Base-by-base conservation (phyloP, 2,888 invertebrate species). In the Dorcus hopei region DNA sequence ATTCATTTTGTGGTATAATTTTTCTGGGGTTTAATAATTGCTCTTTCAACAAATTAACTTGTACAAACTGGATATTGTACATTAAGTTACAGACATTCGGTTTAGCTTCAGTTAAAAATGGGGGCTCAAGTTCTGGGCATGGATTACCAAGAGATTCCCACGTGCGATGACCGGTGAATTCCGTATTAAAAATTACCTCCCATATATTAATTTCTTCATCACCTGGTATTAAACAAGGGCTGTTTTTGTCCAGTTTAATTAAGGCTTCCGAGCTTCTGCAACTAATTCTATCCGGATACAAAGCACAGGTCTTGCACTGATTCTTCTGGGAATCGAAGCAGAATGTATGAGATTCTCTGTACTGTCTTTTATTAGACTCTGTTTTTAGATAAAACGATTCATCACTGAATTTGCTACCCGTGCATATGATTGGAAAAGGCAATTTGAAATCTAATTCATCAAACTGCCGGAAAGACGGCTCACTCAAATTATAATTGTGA, bases 91-190 rank as follows among this genome's bases (percentile, higher is more conserved):
- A 70, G 3, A 73, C 68, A n/a, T 70, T 55, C 9, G 71, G 68
- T 6, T 73, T 70, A 3, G 76, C 65, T 68, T 78, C 78, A 1
- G 73, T 71, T 11, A 76, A 60, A 68, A 78, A 78, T 14, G 74
- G 74, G n/a, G 61, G 61, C 64, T 78, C 77, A 56, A 73, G 77
- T 38, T 70, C 70, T 3, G 75, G 71, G 54, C 69, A 71, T 9
- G 71, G 60, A 62, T 69, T 68, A n/a, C 76, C 74, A 65, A 70
- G 72, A 43, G 66, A 67, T 65, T 78, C 78, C 78, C 78, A 78
- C 33, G 69, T 77, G 57, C 69, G 70, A 43, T 71, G 66, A 33
- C 68, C 57, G 49, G 65, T 68, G 38, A 66, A 69, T 43, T 66
- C 62, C 33, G 67, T 60, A 56, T 65, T 67, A 1, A 69, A 67